Conservation (phyloP, 2,888 invertebrate genomes). For the Anorthoa munda region DNA sequence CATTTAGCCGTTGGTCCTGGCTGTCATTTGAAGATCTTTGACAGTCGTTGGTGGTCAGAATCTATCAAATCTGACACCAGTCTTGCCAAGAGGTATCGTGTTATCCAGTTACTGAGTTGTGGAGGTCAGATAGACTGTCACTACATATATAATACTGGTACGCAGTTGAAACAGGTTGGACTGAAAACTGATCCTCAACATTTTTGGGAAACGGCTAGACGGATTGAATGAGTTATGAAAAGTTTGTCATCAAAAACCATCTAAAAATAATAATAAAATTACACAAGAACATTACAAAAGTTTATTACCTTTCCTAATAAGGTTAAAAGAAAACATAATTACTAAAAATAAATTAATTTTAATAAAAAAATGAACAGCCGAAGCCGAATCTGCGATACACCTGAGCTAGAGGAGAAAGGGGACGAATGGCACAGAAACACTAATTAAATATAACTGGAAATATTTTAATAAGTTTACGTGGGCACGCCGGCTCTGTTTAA, state of each 20-base stretch:
- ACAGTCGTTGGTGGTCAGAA: too few relatives aligned
- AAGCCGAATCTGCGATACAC: slow-evolving; percentile 77
- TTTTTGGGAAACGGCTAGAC: too few relatives aligned
- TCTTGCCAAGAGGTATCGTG: too few relatives aligned
- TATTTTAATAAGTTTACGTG: slow-evolving; percentile 91
- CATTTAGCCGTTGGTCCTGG: too few relatives aligned
- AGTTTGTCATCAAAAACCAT: not conserved
- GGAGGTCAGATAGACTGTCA: too few relatives aligned
- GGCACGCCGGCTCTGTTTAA: slow-evolving; percentile 81
- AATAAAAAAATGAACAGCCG: slow-evolving; percentile 57
- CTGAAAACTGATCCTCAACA: too few relatives aligned
- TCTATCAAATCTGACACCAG: too few relatives aligned
- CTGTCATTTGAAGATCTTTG: too few relatives aligned
- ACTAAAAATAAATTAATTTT: slow-evolving; percentile 54
- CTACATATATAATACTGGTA: too few relatives aligned
- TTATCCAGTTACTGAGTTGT: too few relatives aligned
- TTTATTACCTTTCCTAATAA: slow-evolving; percentile 40
- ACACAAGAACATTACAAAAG: slow-evolving; percentile 10
- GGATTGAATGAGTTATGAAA: too few relatives aligned
- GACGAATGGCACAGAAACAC: slow-evolving; percentile 86
- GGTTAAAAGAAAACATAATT: slow-evolving; percentile 52
- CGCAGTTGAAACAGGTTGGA: too few relatives aligned
- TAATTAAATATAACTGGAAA: slow-evolving; percentile 90
- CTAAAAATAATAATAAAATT: slow-evolving; percentile 6
- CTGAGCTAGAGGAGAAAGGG: slow-evolving; percentile 79